Percentiles rank a stretch among this genome's conserved stretches.
phyloP scores from a whole-genome alignment of 2,797 vertebrate genomes.

The Coracias cyanogaster region DNA sequence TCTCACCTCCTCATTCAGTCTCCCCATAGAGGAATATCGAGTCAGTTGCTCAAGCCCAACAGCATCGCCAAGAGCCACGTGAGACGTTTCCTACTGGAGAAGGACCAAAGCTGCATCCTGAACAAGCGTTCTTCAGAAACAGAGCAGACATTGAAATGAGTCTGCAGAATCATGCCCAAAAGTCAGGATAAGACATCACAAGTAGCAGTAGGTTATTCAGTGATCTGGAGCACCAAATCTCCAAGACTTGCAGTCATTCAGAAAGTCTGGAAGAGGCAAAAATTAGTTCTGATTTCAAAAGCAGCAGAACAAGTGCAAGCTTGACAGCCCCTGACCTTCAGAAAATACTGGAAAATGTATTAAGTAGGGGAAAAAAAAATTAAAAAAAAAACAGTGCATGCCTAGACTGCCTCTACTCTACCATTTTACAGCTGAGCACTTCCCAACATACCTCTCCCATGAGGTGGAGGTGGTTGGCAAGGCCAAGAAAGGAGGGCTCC shows the following conservation, averaged over 20 bases:
- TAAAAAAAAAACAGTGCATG: neutral
- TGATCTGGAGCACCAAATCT: neutral
- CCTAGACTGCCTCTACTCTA: neutral
- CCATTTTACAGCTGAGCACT: neutral
- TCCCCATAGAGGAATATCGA: neutral
- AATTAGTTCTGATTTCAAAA: conserved; percentile 45
- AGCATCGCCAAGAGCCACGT: neutral
- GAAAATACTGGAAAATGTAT: neutral
- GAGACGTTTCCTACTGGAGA: neutral
- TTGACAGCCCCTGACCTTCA: neutral
- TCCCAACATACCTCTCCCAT: neutral
- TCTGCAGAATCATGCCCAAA: neutral
- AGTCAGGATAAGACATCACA: neutral
- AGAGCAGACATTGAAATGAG: neutral
- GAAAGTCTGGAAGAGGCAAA: neutral
- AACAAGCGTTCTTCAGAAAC: neutral
- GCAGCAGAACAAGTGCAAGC: conserved; percentile 33
- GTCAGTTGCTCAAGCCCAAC: accelerated
- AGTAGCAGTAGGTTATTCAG: neutral
- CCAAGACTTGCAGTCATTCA: neutral
- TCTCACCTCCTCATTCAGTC: neutral
- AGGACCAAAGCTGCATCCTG: neutral
- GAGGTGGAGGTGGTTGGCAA: neutral
- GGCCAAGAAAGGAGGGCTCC: neutral
- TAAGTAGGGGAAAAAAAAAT: neutral